Evolutionary conservation across 2,797 vertebrate species (phyloP), one percentile per base, ranked within the genome.

Genomic region (Girardinus metallicus): DNA sequence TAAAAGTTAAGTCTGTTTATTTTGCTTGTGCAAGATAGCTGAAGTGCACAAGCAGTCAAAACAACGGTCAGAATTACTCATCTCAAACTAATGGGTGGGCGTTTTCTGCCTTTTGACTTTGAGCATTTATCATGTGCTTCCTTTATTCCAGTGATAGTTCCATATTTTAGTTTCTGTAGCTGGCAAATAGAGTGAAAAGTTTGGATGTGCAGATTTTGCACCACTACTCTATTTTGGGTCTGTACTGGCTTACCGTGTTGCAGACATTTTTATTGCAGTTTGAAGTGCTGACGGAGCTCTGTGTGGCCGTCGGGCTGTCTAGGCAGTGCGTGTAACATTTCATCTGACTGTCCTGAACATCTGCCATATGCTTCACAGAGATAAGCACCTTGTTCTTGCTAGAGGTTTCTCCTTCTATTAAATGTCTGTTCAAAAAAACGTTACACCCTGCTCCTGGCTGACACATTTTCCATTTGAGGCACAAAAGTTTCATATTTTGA

Each of bases 281-380:
- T 81, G 57, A 41, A 73, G 73, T 78, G 86, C 85, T 87, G 83
- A 88, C 79, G 62, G 73, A 75, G 74, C 80, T 74, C 64, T 79
- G 73, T 62, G 74, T 60, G 60, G 76, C 73, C 72, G 49, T 57
- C 70, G 4, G 60, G 9, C 29, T 18, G 85, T 87, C 89, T 89
- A 80, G 79, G 78, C 87, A 73, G 72, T 80, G 76, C 66, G 77
- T 82, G 80, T 80, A 81, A 82, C 83, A 82, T 89, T 80, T 88
- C 83, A 90, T 79, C 85, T 82, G 73, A 76, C 74, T 77, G 82
- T 81, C 76, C 55, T 51, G 43, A 84, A 66, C 77, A 83, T 83
- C 72, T 85, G 71, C 79, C 77, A 76, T 71, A 80, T 80, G 83
- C 75, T 85, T 34, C 60, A 64, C 29, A 75, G 47, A 84, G 75